These are phyloP conservation scores for Oikopleura albicans DNA, from an alignment of 23 tunicate species.

Conservation along the genomic window DNA sequence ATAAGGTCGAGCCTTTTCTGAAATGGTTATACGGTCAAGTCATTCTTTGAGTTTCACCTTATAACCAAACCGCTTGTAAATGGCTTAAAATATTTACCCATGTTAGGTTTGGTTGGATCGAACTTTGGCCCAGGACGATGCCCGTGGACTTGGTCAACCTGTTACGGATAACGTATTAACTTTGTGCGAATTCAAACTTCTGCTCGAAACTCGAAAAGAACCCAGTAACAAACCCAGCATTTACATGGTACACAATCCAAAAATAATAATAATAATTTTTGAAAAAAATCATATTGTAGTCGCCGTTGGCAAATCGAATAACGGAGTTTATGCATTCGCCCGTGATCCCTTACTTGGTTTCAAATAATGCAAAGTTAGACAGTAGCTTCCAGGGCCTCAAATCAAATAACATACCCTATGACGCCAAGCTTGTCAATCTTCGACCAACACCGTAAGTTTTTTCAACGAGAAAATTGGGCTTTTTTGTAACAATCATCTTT, in stretches of 20 bases:
- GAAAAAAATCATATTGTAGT: neutral
- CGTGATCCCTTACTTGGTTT: neutral
- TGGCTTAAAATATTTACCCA: too few species aligned
- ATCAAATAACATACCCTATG: neutral
- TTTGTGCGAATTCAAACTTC: neutral
- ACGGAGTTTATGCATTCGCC: neutral
- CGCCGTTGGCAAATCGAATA: neutral
- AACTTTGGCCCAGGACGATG: constrained; percentile 84
- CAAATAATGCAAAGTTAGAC: neutral
- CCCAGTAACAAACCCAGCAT: neutral
- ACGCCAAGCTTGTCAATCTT: neutral
- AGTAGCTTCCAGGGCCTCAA: neutral
- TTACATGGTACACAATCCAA: constrained; percentile 4
- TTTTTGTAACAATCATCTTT: too few species aligned
- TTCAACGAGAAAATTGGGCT: too few species aligned
- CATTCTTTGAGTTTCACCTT: too few species aligned
- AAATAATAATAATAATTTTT: neutral
- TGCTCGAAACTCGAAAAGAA: neutral
- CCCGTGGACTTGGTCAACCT: constrained; percentile 78
- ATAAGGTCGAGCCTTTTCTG: too few species aligned
- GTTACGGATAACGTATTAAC: constrained; percentile 57
- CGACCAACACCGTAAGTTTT: neutral
- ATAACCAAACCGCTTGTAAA: too few species aligned
- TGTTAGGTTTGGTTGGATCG: constrained; percentile 37
- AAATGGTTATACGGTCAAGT: too few species aligned